Evolutionary conservation across 2,113 vertebrate species (phyloP), one percentile per base, ranked within the genome.

Genomic region (Heptranchias perlo): DNA sequence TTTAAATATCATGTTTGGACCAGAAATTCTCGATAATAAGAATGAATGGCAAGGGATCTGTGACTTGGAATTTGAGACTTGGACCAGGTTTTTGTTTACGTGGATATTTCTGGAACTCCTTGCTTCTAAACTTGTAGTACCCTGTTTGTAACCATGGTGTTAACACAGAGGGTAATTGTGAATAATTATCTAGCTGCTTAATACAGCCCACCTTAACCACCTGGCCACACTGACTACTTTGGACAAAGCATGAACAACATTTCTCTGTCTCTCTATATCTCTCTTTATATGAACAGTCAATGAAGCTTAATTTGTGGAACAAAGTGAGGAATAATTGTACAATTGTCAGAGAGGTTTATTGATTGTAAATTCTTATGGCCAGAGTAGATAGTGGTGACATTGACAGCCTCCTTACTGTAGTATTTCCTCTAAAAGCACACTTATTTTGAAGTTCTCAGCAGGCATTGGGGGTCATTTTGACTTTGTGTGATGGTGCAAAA

Each of bases 1-100:
- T 93, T 62, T 93, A 93, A 93, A 93, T 93, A 58, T 93, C 89
- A 93, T 39, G 58, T 61, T 89, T 39, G 89, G 58, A 58, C 18
- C 89, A 64, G 58, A n/a, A 62, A 93, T 62, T 93, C 16, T 93
- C 35, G n/a, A 23, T 21, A 93, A 93, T 62, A 93, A 58, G 58
- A 62, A 64, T 23, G 39, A 21, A 62, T 18, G 89, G 35, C 58
- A 64, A 93, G 5, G 58, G 54, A 91, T 35, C 44, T 47, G 52
- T 35, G 14, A 52, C 31, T 61, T 91, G 52, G 28, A 91, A 35
- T 91, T 91, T 91, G 49, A 58, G 14, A 35, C 49, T 54, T 31
- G 11, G 13, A 44, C 39, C 39, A 47, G 78, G 78, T 82, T 82
- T 82, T 47, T 44, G 28, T 31, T 54, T 16, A 35, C 35, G 3